A percentile compares a stretch with the other conserved stretches of the same genome.
Conservation (phyloP, 1,140 invertebrate species). For the Piezodorus guildinii region DNA sequence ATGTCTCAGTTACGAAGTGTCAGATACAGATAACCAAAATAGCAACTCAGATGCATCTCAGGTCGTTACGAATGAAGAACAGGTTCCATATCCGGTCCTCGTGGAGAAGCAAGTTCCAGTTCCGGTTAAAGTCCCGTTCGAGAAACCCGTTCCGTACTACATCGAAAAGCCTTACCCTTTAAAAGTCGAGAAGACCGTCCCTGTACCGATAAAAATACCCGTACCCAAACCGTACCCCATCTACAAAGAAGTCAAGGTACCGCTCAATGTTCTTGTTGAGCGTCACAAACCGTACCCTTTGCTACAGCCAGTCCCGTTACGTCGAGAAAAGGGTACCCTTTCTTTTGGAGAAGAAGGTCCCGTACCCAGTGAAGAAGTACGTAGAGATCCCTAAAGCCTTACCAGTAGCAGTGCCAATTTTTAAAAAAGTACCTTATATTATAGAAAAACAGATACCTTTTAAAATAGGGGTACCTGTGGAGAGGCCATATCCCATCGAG, state of each 20-base stretch:
- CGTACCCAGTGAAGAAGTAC: not conserved
- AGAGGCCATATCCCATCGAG: not conserved
- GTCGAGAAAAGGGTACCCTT: not conserved
- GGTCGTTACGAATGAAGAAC: too few relatives aligned
- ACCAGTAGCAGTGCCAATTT: not conserved
- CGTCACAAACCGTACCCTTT: not conserved
- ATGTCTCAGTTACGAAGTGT: too few relatives aligned
- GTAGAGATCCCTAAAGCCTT: not conserved
- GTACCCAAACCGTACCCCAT: not conserved
- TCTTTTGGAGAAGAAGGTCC: not conserved
- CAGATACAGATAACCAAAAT: too few relatives aligned
- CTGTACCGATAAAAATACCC: not conserved
- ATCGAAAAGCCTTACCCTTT: not conserved
- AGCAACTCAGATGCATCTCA: too few relatives aligned
- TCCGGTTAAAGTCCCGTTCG: not conserved
- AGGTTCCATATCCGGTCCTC: not conserved
- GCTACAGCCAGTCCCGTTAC: not conserved
- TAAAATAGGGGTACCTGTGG: not conserved
- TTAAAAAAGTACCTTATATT: not conserved
- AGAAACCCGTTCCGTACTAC: not conserved
- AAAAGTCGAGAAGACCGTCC: not conserved
- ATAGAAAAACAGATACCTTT: not conserved
- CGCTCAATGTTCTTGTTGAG: not conserved
- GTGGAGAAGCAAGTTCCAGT: not conserved
- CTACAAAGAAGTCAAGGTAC: slow-evolving; percentile 4